Conservation (phyloP, 2,888 invertebrate genomes). For the Phengaris arion region DNA sequence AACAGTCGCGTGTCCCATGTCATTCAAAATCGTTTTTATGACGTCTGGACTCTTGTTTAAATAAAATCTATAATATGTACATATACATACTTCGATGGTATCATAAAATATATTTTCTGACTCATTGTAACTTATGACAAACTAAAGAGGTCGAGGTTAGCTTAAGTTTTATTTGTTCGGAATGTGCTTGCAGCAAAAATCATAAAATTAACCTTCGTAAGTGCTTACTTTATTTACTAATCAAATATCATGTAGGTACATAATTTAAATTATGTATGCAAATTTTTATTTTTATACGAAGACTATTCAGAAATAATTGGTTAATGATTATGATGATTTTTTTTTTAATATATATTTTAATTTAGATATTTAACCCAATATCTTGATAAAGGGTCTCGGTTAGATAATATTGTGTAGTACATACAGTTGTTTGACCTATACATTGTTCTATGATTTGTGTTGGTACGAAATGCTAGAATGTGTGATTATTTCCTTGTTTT, state of each 20-base stretch:
- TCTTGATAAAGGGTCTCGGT: conserved; percentile 20
- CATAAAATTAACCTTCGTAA: background rate
- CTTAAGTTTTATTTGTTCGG: background rate
- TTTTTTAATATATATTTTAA: too few species aligned
- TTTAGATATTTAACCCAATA: too few species aligned
- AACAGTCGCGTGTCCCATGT: background rate
- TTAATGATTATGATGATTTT: too few species aligned
- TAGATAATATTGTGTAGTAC: conserved; percentile 20
- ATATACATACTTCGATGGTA: background rate
- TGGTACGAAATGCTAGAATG: conserved; percentile 46
- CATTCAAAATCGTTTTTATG: background rate
- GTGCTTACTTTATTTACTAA: background rate
- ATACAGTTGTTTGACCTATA: background rate
- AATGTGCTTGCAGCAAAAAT: background rate
- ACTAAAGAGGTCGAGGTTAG: conserved; percentile 6
- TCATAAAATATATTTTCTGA: conserved; percentile 12
- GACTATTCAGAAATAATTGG: conserved; percentile 12
- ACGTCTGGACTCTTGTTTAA: background rate
- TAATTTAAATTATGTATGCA: too few species aligned
- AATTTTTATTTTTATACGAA: background rate
- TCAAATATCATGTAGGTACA: too few species aligned
- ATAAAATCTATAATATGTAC: background rate
- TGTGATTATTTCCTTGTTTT: conserved; percentile 63
- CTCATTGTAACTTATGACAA: conserved; percentile 1
- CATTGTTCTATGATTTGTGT: background rate